A percentile compares a stretch with the other conserved stretches of the same genome.
These are phyloP conservation scores for Enoplolaimus lenunculus DNA, from an alignment of 2,888 invertebrate genomes.

Conservation along the genomic window DNA sequence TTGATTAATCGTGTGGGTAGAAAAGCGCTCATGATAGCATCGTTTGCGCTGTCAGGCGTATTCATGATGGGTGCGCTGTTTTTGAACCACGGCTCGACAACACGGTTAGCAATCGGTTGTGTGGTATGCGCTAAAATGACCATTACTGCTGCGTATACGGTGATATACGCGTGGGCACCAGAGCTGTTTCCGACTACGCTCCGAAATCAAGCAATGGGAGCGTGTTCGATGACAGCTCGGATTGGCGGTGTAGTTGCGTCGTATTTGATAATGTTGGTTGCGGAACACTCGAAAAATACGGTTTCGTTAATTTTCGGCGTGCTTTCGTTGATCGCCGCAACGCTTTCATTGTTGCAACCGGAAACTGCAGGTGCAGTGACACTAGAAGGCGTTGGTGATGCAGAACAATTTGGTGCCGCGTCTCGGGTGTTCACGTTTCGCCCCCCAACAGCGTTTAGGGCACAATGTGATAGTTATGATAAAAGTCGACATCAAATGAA, in stretches of 20 bases:
- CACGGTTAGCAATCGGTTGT: background rate
- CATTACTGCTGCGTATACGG: conserved; percentile 66
- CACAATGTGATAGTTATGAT: no score
- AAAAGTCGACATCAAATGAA: no score
- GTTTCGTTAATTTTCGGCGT: conserved; percentile 17
- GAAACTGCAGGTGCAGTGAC: conserved; percentile 35
- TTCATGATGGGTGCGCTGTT: background rate
- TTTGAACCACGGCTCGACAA: background rate
- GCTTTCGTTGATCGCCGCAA: conserved; percentile 13
- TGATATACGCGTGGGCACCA: conserved; percentile 69
- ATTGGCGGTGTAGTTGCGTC: conserved; percentile 73
- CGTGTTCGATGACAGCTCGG: conserved; percentile 68
- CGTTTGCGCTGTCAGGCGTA: background rate
- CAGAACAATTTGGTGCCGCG: background rate
- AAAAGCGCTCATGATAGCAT: conserved; percentile 27
- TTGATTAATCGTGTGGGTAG: conserved; percentile 41
- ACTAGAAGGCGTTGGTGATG: conserved; percentile 34
- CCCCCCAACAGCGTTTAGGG: background rate
- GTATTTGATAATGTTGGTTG: conserved; percentile 52
- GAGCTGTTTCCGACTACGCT: conserved; percentile 78
- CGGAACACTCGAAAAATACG: background rate
- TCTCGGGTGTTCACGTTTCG: background rate
- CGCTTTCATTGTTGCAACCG: conserved; percentile 29
- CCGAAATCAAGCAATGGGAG: conserved; percentile 68
- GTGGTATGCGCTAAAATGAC: conserved; percentile 64